phyloP scores from a whole-genome alignment of 2,888 invertebrate genomes.

The Lasius platythorax region DNA sequence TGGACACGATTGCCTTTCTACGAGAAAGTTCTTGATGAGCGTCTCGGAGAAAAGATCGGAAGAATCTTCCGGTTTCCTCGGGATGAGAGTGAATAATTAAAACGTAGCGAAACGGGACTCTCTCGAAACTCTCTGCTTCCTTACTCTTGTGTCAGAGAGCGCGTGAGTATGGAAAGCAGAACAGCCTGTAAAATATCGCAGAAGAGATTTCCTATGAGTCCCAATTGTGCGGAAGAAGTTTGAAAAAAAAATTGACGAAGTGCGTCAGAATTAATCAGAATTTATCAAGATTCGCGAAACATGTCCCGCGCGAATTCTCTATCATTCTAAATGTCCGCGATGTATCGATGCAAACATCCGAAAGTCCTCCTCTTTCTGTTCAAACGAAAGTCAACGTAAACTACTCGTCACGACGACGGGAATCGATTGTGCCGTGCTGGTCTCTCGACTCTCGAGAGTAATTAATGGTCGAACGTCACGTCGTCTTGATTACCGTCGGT shows the following conservation, averaged over 20 bases:
- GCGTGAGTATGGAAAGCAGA: background rate
- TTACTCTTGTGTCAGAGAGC: background rate
- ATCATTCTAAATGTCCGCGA: too few species aligned
- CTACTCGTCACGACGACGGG: background rate
- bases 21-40: constrained; percentile 19
- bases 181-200: constrained; percentile 4
- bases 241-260: constrained; percentile 10
- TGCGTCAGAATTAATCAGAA: constrained; percentile 8
- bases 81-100: constrained; percentile 2
- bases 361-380: background rate
- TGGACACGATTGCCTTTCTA: background rate
- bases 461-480: constrained; percentile 33
- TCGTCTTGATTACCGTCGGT: constrained; percentile 5
- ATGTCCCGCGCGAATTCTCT: too few species aligned
- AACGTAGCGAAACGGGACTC: background rate
- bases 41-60: background rate
- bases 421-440: background rate
- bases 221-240: background rate
- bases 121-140: constrained; percentile 7
- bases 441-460: constrained; percentile 15
- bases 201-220: constrained; percentile 4
- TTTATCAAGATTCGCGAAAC: background rate
- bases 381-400: constrained; percentile 2
- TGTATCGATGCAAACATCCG: background rate
- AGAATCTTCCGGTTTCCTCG: constrained; percentile 16